These are phyloP conservation scores for Etheostoma cragini DNA, from an alignment of 2,113 vertebrate species.

Conservation along the genomic window DNA sequence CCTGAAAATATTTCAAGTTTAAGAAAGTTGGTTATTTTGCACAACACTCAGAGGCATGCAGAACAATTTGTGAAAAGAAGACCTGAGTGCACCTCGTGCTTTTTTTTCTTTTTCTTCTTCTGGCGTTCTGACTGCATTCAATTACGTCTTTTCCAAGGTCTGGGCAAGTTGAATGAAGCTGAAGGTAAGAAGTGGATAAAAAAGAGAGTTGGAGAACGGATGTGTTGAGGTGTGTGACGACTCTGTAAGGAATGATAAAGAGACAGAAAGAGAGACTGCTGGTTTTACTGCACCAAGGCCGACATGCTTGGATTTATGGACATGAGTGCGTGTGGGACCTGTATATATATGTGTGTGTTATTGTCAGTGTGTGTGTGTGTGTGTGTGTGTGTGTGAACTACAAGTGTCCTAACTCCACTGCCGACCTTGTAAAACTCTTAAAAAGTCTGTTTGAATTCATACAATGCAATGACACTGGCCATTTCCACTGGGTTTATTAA, in stretches of 20 bases:
- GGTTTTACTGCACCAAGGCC: constrained; percentile 81
- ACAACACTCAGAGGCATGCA: constrained; percentile 2
- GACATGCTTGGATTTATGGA: constrained; percentile 74
- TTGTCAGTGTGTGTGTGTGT: neutral
- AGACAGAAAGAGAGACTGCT: constrained; percentile 72
- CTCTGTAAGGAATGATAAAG: constrained; percentile 76
- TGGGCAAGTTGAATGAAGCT: constrained; percentile 40
- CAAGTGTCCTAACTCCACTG: constrained; percentile 39
- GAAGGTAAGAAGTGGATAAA: constrained; percentile 31
- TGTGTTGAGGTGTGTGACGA: constrained; percentile 73
- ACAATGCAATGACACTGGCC: constrained; percentile 41
- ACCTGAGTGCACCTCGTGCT: neutral
- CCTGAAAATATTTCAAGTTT: constrained; percentile 34
- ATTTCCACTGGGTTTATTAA: constrained; percentile 65
- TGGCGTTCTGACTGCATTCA: constrained; percentile 42
- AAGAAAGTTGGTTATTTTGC: constrained; percentile 28
- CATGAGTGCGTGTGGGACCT: neutral
- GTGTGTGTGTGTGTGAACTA: constrained; percentile 28
- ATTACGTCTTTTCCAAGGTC: constrained; percentile 59
- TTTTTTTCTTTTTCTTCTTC: constrained; percentile 4
- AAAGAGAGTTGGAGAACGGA: constrained; percentile 51
- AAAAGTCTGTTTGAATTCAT: constrained; percentile 56
- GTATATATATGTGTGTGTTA: neutral
- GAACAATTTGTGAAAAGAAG: constrained; percentile 29
- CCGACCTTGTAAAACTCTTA: constrained; percentile 75